Base-by-base conservation (phyloP, 1,140 invertebrate genomes). In the Bombus confusus region DNA sequence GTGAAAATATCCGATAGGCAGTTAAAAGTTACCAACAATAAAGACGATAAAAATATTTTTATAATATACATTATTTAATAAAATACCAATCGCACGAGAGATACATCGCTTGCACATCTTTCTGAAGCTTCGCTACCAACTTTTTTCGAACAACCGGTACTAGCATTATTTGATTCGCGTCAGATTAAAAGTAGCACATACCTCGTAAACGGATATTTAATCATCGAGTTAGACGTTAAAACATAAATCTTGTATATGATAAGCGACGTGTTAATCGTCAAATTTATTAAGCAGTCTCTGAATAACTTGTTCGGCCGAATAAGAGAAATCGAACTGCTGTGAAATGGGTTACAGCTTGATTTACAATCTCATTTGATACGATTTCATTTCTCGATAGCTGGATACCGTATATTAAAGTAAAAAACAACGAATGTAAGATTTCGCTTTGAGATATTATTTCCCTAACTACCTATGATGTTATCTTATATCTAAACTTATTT, bases 201-300 rank as follows among this genome's bases (percentile, higher is more conserved):
- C 13, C 28, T 64, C 62, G n/a, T 15, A n/a, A 13, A 64, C n/a
- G 13, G n/a, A 15, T 31, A 31, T 64, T 66, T 66, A 66, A 66
- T 66, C 62, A 66, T 31, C n/a, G 15, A 31, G 4, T n/a, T 31
- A 13, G 0, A 31, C n/a, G 62, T 15, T 64, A 13, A 31, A 66
- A 66, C n/a, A n/a, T 66, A 31, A 31, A 66, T 66, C n/a, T 66
- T 2, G n/a, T 8, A 5, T 18, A 18, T n/a, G n/a, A 66, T 31
- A 66, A 66, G 62, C n/a, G 62, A 66, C 62, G n/a, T 66, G 62
- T 66, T 66, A 66, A 66, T 66, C 62, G n/a, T 31, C n/a, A n/a
- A n/a, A 66, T 66, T 66, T 66, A 66, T 66, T 66, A 66, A 66
- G n/a, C 13, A 31, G n/a, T 66, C n/a, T 31, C 13, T n/a, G n/a